Evolutionary conservation across 2,797 vertebrate genomes (phyloP), one percentile per base, ranked within the genome.

Genomic region (Macroramphosus scolopax): DNA sequence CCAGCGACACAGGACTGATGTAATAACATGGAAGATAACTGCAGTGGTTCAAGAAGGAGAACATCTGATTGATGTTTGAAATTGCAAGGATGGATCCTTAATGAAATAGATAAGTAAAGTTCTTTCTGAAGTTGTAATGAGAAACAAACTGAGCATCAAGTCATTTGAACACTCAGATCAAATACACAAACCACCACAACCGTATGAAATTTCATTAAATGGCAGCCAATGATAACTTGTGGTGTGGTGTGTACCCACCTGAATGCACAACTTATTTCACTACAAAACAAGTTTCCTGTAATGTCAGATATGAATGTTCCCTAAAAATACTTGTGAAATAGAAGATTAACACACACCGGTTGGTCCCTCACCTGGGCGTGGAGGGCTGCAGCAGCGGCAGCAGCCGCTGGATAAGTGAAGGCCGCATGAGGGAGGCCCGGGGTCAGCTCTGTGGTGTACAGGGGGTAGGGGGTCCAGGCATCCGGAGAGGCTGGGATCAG

Each of bases 401-500:
- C 95, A 0, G 95, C 93, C 0, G 95, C 94, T 0, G 97, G 95
- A 71, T 97, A 98, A 1, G 94, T 94, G 87, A 98, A 97, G 26
- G 97, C 93, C 0, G 94, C 89, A 10, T 98, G 96, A 50, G 96
- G 96, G 51, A 99, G 93, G 68, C 95, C 93, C 0, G 96, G 97
- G 80, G 93, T 91, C 75, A 98, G 88, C 88, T 99, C 96, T 1
- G 95, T 93, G 82, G 95, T 93, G 83, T 98, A 98, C 49, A 99
- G 89, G 0, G 96, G 95, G 72, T 98, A 98, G 22, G 97, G 96
- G 64, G 95, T 91, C 97, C 97, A 99, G 0, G 94, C 91, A 72
- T 99, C 96, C 0, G 97, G 95, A 26, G 97, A 96, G 0, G 96
- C 94, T 17, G 97, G 95, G 57, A 99, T 98, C 68, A 99, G 88